phyloP scores from a whole-genome alignment of 1,140 invertebrate species.

The Aphaenogaster ashmeadi region DNA sequence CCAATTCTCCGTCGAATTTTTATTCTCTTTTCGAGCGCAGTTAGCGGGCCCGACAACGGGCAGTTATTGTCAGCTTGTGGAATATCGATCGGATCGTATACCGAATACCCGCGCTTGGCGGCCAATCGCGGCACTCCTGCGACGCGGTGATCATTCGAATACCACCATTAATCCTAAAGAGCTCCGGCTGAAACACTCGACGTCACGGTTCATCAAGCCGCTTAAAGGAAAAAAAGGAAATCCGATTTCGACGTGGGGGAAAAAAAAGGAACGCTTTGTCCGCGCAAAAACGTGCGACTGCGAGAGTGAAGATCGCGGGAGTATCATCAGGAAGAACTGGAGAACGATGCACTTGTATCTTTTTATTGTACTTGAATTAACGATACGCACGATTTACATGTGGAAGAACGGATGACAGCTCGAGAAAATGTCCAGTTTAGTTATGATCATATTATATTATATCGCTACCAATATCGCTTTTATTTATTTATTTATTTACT shows the following conservation, averaged over 20 bases:
- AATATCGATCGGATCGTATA: constrained; percentile 53
- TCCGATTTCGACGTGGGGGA: background rate
- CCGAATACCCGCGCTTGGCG: background rate
- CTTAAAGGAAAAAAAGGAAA: background rate
- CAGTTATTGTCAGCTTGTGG: constrained; percentile 33
- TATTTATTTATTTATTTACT: background rate
- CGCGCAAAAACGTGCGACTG: background rate
- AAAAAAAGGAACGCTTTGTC: background rate
- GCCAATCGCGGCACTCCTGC: background rate
- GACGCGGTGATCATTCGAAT: constrained; percentile 22
- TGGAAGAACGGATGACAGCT: background rate
- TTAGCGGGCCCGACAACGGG: background rate
- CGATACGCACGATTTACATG: background rate
- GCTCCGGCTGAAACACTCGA: background rate
- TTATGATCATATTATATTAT: background rate
- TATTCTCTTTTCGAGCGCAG: constrained; percentile 13
- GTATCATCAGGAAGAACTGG: background rate
- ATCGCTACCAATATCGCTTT: background rate
- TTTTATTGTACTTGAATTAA: background rate
- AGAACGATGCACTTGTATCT: background rate
- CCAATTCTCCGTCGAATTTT: background rate
- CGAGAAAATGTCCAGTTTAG: background rate
- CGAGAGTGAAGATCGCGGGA: background rate
- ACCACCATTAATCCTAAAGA: constrained; percentile 8
- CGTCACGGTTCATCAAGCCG: background rate